These are phyloP conservation scores for Endotricha flammealis DNA, from an alignment of 2,888 invertebrate genomes.

Conservation along the genomic window DNA sequence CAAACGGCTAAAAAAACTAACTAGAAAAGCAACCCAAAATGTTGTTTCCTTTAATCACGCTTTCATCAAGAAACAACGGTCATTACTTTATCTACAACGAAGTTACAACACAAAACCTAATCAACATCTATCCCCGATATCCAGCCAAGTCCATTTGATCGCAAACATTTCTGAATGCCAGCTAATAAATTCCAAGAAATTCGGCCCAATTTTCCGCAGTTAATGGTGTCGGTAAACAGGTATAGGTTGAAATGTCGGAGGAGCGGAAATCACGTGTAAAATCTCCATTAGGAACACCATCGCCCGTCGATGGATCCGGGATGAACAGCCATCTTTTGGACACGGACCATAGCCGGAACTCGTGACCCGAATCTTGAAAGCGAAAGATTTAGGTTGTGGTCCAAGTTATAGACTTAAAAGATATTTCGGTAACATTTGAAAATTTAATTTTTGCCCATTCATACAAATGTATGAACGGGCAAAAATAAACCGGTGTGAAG, in stretches of 20 bases:
- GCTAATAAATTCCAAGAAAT: conserved; percentile 18
- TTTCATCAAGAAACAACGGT: too few species aligned
- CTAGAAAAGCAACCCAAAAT: too few species aligned
- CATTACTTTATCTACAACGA: too few species aligned
- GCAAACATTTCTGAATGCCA: conserved; percentile 1
- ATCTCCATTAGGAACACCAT: conserved; percentile 70
- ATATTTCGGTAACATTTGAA: too few species aligned
- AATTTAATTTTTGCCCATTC: too few species aligned
- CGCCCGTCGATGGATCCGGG: conserved; percentile 61
- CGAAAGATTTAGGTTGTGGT: conserved; percentile 34
- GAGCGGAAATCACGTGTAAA: conserved; percentile 73
- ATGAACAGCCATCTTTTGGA: conserved; percentile 67
- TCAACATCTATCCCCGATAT: too few species aligned
- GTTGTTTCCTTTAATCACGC: too few species aligned
- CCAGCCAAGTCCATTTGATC: neutral
- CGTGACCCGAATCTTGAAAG: conserved; percentile 63
- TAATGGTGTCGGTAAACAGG: conserved; percentile 46
- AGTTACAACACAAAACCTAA: too few species aligned
- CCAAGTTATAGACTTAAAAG: conserved; percentile 21
- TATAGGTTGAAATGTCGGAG: conserved; percentile 37
- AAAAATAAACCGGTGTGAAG: too few species aligned
- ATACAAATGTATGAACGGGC: too few species aligned
- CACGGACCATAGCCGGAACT: conserved; percentile 59
- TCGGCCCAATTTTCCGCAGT: conserved; percentile 27
- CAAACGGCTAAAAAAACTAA: too few species aligned